Conservation (phyloP, 2,113 vertebrate genomes). For the Mirza zaza region DNA sequence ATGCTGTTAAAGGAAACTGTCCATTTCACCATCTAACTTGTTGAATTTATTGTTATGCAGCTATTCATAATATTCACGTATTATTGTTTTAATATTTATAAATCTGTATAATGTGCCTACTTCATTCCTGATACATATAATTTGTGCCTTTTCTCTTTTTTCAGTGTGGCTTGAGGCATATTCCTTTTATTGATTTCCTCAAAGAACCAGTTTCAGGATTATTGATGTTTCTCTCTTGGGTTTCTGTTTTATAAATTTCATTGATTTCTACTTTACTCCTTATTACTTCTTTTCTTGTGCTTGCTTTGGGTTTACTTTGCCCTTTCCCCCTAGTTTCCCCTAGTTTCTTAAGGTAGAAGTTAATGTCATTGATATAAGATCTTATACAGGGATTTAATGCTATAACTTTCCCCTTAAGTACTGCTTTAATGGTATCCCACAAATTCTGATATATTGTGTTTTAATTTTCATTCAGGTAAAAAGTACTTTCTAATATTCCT, state of each 20-base stretch:
- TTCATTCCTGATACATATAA: neutral
- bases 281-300: neutral
- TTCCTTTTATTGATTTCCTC: neutral
- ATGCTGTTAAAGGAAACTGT: neutral
- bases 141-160: neutral
- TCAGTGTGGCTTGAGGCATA: neutral
- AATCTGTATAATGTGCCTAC: neutral
- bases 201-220: neutral
- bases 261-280: neutral
- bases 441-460: no score
- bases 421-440: no score
- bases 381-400: no score
- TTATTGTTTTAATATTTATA: neutral
- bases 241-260: neutral
- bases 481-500: no score
- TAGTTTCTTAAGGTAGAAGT: no score
- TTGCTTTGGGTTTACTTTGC: no score
- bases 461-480: no score
- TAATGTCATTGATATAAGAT: no score
- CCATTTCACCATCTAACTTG: neutral
- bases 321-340: no score
- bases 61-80: neutral
- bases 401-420: no score
- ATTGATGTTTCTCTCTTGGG: neutral
- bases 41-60: neutral